Percentiles rank a stretch among this genome's conserved stretches.
These are phyloP conservation scores for Eutolmus rufibarbis DNA, from an alignment of 2,888 invertebrate genomes.

Conservation along the genomic window DNA sequence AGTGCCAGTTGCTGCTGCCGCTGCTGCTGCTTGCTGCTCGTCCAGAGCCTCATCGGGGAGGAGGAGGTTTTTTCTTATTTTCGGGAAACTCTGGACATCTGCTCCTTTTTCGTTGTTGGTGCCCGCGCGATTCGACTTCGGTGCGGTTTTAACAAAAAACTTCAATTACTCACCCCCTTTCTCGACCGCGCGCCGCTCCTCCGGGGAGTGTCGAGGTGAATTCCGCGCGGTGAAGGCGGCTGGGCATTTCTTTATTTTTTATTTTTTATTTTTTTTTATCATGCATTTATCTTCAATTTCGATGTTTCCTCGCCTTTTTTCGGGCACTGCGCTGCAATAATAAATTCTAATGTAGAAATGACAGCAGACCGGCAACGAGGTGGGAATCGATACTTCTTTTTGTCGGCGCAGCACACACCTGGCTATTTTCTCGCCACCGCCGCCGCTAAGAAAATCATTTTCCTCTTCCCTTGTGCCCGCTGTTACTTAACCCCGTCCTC, in stretches of 20 bases:
- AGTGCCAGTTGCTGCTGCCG: not conserved
- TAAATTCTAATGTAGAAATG: conserved; percentile 20
- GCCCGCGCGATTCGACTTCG: not conserved
- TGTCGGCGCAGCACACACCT: not conserved
- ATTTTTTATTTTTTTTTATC: not conserved
- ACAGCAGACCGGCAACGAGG: not conserved
- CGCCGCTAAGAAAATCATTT: not conserved
- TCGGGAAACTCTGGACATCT: conserved; percentile 32
- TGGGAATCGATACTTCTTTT: conserved; percentile 4
- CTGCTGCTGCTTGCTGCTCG: not conserved
- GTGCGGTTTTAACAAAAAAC: conserved; percentile 9
- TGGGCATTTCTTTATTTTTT: not conserved
- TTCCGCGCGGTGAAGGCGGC: not conserved
- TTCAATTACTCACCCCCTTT: conserved; percentile 26
- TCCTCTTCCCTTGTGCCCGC: not conserved
- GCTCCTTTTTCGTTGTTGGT: conserved; percentile 25
- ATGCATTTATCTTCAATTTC: conserved; percentile 28
- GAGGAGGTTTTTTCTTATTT: conserved; percentile 20
- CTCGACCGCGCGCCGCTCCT: not conserved
- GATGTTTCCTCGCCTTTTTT: conserved; percentile 3
- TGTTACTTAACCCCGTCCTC: not conserved
- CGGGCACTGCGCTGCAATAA: not conserved
- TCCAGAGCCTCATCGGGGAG: not conserved
- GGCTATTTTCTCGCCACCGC: not conserved
- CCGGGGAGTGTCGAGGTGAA: not conserved